phyloP scores from a whole-genome alignment of 2,888 invertebrate genomes.

The Lumbricus terrestris region DNA sequence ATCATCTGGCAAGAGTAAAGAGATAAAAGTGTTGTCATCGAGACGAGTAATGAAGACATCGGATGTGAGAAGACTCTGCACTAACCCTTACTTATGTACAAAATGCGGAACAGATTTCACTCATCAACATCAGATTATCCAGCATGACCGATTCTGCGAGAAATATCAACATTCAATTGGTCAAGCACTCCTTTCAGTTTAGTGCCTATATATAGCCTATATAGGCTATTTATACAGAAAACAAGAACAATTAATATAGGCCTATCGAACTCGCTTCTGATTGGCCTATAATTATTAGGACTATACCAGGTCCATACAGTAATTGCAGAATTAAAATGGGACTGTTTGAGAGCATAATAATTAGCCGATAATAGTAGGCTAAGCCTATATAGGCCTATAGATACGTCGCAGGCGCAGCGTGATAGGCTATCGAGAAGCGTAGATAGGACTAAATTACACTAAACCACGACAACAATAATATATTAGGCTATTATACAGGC shows the following conservation, averaged over 20 bases:
- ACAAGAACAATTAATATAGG: no score
- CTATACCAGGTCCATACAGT: no score
- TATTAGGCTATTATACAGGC: not conserved
- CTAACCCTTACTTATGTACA: not conserved
- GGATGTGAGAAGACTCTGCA: not conserved
- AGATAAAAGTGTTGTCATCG: not conserved
- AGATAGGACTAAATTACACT: not conserved
- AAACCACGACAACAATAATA: no score
- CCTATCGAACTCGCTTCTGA: not conserved
- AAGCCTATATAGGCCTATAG: no score
- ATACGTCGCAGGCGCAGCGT: no score
- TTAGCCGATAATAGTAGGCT: not conserved
- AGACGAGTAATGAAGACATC: not conserved
- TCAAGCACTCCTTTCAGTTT: constrained; percentile 3
- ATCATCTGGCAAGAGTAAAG: not conserved
- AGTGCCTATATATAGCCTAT: no score
- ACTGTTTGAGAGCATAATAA: no score
- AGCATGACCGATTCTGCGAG: not conserved
- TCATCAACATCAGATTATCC: constrained; percentile 3
- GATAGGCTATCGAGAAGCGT: not conserved
- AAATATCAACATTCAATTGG: not conserved
- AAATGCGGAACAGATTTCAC: not conserved
- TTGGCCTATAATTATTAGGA: not conserved
- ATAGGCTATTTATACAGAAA: no score
- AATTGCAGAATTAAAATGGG: not conserved